phyloP scores from a whole-genome alignment of 2,888 invertebrate species.

The Caenorhabditis sp. region DNA sequence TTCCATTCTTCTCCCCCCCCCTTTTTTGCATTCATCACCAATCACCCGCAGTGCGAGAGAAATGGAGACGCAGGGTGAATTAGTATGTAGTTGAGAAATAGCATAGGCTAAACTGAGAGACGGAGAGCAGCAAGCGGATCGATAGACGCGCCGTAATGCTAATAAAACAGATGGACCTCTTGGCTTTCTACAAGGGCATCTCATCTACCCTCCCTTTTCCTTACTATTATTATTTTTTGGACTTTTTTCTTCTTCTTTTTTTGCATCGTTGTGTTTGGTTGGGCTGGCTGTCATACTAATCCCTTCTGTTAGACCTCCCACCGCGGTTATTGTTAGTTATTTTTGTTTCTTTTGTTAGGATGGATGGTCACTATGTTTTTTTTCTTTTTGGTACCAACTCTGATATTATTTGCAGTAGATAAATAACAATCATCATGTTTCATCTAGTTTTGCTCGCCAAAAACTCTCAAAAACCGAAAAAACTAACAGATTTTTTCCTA shows the following conservation, averaged over 20 bases:
- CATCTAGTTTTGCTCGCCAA: too few relatives aligned
- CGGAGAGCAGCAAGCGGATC: constrained; percentile 22
- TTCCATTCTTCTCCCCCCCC: constrained; percentile 4
- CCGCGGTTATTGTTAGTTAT: not conserved
- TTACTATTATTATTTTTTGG: constrained; percentile 25
- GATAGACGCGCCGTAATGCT: constrained; percentile 46
- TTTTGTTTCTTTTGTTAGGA: not conserved
- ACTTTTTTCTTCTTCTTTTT: not conserved
- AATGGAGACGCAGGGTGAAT: not conserved
- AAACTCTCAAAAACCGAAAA: too few relatives aligned
- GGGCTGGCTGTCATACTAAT: not conserved
- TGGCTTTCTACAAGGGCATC: constrained; percentile 8
- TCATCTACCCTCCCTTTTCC: not conserved
- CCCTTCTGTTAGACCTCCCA: not conserved
- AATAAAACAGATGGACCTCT: constrained; percentile 48
- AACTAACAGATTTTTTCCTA: too few relatives aligned
- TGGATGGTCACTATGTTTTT: not conserved
- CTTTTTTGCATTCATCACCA: constrained; percentile 4
- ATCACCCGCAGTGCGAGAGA: not conserved
- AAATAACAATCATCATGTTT: too few relatives aligned
- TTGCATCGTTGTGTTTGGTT: not conserved
- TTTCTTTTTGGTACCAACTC: too few relatives aligned
- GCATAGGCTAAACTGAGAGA: constrained; percentile 3
- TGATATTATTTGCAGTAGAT: too few relatives aligned
- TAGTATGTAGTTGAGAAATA: constrained; percentile 2